Percentiles rank a stretch among this genome's conserved stretches.
These are phyloP conservation scores for Hirudinaria manillensis DNA, from an alignment of 2,888 invertebrate species.

Conservation along the genomic window DNA sequence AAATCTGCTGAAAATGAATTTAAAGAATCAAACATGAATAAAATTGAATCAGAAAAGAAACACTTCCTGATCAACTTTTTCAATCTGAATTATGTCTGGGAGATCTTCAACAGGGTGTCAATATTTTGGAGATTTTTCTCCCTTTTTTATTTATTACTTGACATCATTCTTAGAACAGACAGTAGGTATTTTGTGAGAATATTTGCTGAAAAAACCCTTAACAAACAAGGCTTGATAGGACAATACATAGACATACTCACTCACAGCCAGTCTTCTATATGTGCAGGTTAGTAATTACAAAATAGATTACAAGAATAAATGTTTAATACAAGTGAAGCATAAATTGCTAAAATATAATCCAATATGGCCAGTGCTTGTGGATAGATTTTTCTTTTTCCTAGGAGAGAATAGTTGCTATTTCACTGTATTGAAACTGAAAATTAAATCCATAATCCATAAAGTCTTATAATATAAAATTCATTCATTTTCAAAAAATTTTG, in stretches of 20 bases:
- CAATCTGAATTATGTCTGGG: slow-evolving; percentile 41
- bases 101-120: slow-evolving; percentile 43
- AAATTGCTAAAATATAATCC: neutral
- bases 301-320: neutral
- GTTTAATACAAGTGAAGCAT: no score
- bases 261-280: slow-evolving; percentile 42
- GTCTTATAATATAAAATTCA: neutral
- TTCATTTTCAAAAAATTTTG: neutral
- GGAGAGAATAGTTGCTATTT: no score
- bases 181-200: slow-evolving; percentile 25
- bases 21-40: neutral
- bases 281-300: slow-evolving; percentile 41
- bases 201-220: slow-evolving; percentile 7
- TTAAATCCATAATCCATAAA: no score
- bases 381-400: neutral
- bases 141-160: slow-evolving; percentile 42
- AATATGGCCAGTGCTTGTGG: neutral
- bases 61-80: slow-evolving; percentile 46
- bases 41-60: slow-evolving; percentile 19
- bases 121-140: slow-evolving; percentile 44
- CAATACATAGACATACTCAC: slow-evolving; percentile 44
- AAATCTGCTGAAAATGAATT: neutral
- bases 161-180: slow-evolving; percentile 41
- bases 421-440: no score
- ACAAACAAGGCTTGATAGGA: slow-evolving; percentile 21